Evolutionary conservation across 37 sponge, comb jelly and placozoan genomes (phyloP), one percentile per base, ranked within the genome.

Genomic region (Hexactinellida sp.): DNA sequence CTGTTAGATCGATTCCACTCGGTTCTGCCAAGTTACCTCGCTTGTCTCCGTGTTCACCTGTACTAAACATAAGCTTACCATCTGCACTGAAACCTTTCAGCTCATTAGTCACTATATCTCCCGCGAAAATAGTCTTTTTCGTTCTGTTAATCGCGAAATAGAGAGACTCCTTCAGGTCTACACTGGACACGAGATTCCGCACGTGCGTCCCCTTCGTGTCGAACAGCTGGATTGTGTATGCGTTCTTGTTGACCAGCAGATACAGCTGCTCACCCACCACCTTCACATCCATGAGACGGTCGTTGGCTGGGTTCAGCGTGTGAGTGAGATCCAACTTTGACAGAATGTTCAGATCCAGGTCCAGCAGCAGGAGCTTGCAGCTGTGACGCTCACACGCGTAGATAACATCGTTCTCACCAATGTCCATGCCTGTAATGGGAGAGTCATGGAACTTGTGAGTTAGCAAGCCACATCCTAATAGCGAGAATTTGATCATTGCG

Each of bases 101-200:
- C 13, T 63, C 76, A n/a, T 63, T 63, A 5, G 76, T 63, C 30
- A 25, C 30, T 21, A 63, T 25, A 63, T 63, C 76, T 63, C 76
- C 76, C 3, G 76, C 76, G 30, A 25, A 63, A n/a, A 63, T 63
- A 23, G 28, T 25, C 76, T 63, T 63, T 10, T 23, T 63, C 25
- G 76, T 63, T 23, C 76, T 63, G 76, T 63, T 63, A 63, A 63
- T 63, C 28, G 76, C 30, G 76, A 63, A 63, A n/a, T 25, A 63
- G 76, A 25, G 76, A 63, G 32, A 63, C 30, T 63, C 76, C 3
- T 3, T 10, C 21, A 63, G 76, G 13, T 25, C 3, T 25, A 21
- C 34, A 10, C 30, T 63, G 76, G 76, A 63, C 5, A 63, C 76
- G 5, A 63, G 76, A 23, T 63, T n/a, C 5, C 30, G 21, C 13